phyloP scores from a whole-genome alignment of 2,113 vertebrate genomes.

The Callospermophilus lateralis region DNA sequence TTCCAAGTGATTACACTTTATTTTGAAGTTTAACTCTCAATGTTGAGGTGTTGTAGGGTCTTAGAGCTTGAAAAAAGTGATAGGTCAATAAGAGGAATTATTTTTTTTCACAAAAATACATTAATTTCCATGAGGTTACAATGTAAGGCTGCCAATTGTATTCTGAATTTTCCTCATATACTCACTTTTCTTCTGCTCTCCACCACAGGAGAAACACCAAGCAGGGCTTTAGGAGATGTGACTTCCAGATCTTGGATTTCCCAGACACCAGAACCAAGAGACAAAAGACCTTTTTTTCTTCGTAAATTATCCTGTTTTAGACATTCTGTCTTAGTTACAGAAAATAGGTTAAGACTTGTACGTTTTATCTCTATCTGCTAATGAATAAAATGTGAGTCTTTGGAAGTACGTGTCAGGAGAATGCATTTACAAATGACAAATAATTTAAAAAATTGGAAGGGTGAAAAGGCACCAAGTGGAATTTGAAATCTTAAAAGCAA shows the following conservation, averaged over 20 bases:
- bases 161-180: not conserved
- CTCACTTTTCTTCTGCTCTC: not conserved
- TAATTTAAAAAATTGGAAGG: not conserved
- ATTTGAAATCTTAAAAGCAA: not conserved
- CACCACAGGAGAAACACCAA: too few relatives aligned
- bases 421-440: not conserved
- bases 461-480: not conserved
- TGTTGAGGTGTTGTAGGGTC: not conserved
- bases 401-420: not conserved
- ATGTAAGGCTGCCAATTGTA: too few relatives aligned
- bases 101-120: not conserved
- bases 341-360: not conserved
- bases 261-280: not conserved
- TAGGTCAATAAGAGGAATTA: not conserved
- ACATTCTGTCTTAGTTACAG: not conserved
- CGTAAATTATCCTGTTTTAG: not conserved
- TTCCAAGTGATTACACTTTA: not conserved
- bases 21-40: too few relatives aligned
- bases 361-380: not conserved
- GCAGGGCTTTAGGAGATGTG: not conserved
- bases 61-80: not conserved
- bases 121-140: not conserved
- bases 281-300: not conserved
- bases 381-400: not conserved
- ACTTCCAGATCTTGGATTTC: not conserved